Base-by-base conservation (phyloP, 2,113 vertebrate species). In the Australoheros scitulus region DNA sequence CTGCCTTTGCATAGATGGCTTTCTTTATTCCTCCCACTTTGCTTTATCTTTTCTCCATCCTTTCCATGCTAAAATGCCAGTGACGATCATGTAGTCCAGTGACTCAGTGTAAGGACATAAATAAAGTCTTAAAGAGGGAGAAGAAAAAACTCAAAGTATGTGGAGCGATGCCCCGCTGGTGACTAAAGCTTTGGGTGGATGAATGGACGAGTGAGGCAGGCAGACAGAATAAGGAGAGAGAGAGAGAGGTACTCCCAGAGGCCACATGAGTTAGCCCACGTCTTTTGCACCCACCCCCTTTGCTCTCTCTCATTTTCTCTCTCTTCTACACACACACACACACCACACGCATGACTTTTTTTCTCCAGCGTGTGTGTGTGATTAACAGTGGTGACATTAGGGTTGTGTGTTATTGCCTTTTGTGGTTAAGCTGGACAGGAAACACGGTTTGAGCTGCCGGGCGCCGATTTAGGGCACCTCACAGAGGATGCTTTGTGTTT, bases 401-500 rank as follows among this genome's bases (percentile, higher is more conserved):
- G 3, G 63, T 76, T 90, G 89, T 95, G 88, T 75, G 82, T 94
- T 95, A 89, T 93, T 94, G 83, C 86, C 88, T 94, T 95, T 95
- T 94, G 82, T 92, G 92, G 94, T 88, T 87, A 88, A 81, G 75
- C 86, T 90, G 91, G 94, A 92, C 87, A 94, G 95, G 91, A 95
- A 96, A 64, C 41, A 93, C 29, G 80, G 84, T 82, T 93, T 91
- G 92, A 91, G 95, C 77, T 90, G 89, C 92, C 22, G 86, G 91
- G 83, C n/a, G 22, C 93, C 88, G 79, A 90, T 93, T 92, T 92
- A 93, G 93, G 86, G 89, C 87, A 85, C 91, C 89, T 94, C 94
- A 96, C 93, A 96, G 93, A 96, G 94, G 85, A 93, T 86, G 82
- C 90, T 96, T 96, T 97, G 94, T 96, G 94, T 89, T 87, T 84